These are phyloP conservation scores for Papilio helenus DNA, from an alignment of 1,140 invertebrate species.

Conservation along the genomic window DNA sequence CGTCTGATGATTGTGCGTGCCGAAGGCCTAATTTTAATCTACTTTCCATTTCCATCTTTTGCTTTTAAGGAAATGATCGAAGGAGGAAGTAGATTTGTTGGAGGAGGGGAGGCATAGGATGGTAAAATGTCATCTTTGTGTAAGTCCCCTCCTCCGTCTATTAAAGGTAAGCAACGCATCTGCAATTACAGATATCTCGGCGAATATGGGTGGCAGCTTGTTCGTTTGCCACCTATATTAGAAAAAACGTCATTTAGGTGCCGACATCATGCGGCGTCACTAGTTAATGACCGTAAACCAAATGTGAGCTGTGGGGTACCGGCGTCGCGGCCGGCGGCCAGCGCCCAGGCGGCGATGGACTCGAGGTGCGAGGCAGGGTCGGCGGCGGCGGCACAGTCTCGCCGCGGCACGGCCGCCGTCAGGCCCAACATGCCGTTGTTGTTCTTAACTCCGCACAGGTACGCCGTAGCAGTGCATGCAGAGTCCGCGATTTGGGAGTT, in stretches of 20 bases:
- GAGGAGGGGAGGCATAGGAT: no score
- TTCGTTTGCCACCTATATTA: no score
- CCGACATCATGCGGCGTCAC: background rate
- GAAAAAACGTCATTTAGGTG: background rate
- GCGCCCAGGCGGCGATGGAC: conserved; percentile 88
- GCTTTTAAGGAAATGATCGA: no score
- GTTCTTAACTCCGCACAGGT: conserved; percentile 90
- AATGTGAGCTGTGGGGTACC: conserved; percentile 77
- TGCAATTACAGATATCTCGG: no score
- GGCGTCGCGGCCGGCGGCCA: conserved; percentile 84
- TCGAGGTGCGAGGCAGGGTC: conserved; percentile 81
- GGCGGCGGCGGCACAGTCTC: conserved; percentile 83
- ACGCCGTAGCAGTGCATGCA: conserved; percentile 90
- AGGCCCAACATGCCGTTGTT: conserved; percentile 90
- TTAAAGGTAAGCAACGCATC: no score
- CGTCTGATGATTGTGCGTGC: no score
- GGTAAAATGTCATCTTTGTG: no score
- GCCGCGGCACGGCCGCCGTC: conserved; percentile 83
- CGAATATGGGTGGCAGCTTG: no score
- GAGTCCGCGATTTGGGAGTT: conserved; percentile 89
- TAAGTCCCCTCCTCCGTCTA: no score
- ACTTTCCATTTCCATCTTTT: no score
- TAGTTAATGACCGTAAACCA: background rate
- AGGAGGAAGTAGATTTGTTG: no score
- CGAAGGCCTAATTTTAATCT: no score